Base-by-base conservation (phyloP, 2,797 vertebrate species). In the Hapalemur alaotrensis region DNA sequence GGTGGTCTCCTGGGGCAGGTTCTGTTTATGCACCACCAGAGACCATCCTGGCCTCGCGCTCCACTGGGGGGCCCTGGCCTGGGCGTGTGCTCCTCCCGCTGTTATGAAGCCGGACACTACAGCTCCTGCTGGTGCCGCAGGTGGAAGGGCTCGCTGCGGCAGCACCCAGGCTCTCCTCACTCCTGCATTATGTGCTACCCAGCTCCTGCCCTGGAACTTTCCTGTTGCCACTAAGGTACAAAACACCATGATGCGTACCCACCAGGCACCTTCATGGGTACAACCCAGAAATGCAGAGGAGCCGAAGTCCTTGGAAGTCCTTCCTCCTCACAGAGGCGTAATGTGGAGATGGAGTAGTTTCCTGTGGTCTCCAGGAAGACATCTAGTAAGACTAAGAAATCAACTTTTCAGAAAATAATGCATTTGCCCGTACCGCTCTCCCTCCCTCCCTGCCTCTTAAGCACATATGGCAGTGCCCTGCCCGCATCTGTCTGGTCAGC, bases 131-230 rank as follows among this genome's bases (percentile, higher is more conserved):
- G 3, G 4, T 30, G 28, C 41, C 11, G 12, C 1, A 67, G 50
- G n/a, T 5, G 43, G 57, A 35, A n/a, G 3, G 6, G 28, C n/a
- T 54, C 1, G 0, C 59, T 43, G 18, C 0, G 7, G 83, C 7
- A n/a, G 57, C 25, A 73, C 38, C n/a, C 32, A 46, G 83, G 25
- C 18, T 63, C 17, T 38, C 41, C 48, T 83, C 46, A 43, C n/a
- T 59, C 30, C 8, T 30, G 5, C 10, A 32, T 48, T 18, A 18
- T 2, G 12, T 18, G 43, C 23, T 22, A 69, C 76, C 54, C 46
- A 78, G 13, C 61, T 70, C 73, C 50, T 28, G 28, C 23, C 48
- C 30, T 5, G 41, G 50, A 15, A 81, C 23, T 28, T 82, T 46
- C 32, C 22, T 50, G 4, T 30, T 59, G 50, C 7, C 17, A n/a